Evolutionary conservation across 1,140 invertebrate species (phyloP), one percentile per base, ranked within the genome.

Genomic region (Oedothorax gibbosus): DNA sequence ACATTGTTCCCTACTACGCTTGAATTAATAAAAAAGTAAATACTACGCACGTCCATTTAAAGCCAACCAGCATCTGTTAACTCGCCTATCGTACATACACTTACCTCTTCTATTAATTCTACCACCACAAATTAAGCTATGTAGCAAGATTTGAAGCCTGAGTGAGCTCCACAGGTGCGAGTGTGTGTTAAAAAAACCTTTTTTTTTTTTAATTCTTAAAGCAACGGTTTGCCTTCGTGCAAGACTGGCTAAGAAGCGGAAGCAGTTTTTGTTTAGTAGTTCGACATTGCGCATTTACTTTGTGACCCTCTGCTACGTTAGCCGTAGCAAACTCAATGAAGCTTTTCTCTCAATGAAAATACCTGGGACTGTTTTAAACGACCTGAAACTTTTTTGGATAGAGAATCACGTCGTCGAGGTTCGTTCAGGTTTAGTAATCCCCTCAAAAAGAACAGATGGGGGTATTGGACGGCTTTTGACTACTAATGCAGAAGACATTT

Each of bases 221-320:
- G 49, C 69, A 71, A 71, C 69, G 69, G 69, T 51, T 71, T 15
- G 50, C 49, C 35, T 71, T 71, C 69, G 69, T 71, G 69, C 69
- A 71, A 71, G 69, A 71, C 69, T 71, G 69, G 50, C 69, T n/a
- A 71, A 71, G 69, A 51, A 71, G 69, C 69, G 69, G 69, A 71
- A 71, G 51, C 15, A 71, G 50, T 1, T 71, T 71, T 71, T 71
- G 49, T 71, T 71, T 53, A 71, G 18, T 71, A 71, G 18, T 53
- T 71, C 9, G 49, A 54, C 21, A 71, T 14, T 15, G 14, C 49
- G 49, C 20, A 68, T 51, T 71, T 71, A 51, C 54, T 71, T 71
- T 51, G 20, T 50, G 49, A 53, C 7, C 5, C 50, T 71, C 50
- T 54, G 50, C 21, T 53, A 53, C 20, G 64, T 20, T 51, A 18